Conservation (phyloP, 2,113 vertebrate species). For the Puntigrus tetrazona region DNA sequence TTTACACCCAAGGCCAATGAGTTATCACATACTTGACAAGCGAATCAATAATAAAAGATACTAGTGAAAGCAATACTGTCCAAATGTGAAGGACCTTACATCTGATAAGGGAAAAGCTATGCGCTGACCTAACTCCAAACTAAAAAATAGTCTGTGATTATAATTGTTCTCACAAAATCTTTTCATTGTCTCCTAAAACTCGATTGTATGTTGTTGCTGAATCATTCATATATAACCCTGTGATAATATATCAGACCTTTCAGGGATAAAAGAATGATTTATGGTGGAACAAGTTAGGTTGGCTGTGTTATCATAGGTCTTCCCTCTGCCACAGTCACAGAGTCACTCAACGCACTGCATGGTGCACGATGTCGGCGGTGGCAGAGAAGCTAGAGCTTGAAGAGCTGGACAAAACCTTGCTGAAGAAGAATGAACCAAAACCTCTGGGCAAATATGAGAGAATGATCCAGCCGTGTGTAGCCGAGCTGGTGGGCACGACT, state of each 20-base stretch:
- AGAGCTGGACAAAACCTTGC: constrained; percentile 52
- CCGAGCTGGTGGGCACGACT: constrained; percentile 72
- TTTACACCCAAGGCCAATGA: constrained; percentile 6
- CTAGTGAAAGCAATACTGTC: neutral
- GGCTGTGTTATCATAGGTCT: constrained; percentile 8
- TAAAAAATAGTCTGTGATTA: neutral
- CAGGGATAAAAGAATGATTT: constrained; percentile 16
- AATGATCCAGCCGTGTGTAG: constrained; percentile 72
- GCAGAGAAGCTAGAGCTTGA: constrained; percentile 68
- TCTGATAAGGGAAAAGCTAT: neutral
- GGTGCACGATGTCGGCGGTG: constrained; percentile 50
- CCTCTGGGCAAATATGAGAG: constrained; percentile 64
- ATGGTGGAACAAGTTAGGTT: neutral
- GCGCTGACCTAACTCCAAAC: neutral
- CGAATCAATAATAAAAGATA: constrained; percentile 18
- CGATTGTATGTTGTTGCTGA: neutral
- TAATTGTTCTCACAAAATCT: neutral
- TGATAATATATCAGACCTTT: constrained; percentile 14
- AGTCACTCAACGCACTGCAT: neutral
- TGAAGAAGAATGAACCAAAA: constrained; percentile 50
- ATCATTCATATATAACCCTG: neutral
- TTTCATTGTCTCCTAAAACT: neutral
- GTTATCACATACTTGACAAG: neutral
- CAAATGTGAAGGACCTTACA: neutral
- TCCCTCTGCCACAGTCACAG: neutral